These are phyloP conservation scores for Echinarachnius parma DNA, from an alignment of 53 echinoderm and acorn worm species.

Conservation along the genomic window DNA sequence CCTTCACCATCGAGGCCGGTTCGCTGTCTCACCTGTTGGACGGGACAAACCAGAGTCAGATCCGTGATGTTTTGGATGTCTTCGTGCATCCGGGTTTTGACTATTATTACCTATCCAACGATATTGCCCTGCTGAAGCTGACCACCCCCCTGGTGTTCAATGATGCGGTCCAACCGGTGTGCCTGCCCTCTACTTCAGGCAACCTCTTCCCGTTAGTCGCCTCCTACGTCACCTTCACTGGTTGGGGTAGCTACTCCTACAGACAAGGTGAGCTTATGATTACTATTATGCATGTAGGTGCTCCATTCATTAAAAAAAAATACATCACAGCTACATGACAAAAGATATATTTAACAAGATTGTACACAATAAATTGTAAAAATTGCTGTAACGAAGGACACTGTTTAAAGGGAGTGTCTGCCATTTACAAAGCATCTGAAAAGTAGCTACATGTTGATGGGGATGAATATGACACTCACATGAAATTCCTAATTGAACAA, in stretches of 20 bases:
- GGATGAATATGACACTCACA: no score
- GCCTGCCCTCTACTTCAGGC: constrained; percentile 2
- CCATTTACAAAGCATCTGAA: no score
- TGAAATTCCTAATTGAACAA: no score
- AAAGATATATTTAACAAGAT: no score
- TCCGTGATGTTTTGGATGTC: background rate
- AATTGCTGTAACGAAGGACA: no score
- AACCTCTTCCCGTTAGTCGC: background rate
- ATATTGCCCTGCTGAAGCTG: constrained; percentile 55
- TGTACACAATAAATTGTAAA: no score
- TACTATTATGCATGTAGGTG: no score
- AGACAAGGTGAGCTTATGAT: constrained; percentile 1
- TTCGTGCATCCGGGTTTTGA: constrained; percentile 15
- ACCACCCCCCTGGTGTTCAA: constrained; percentile 6
- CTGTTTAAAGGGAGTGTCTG: no score
- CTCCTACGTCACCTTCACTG: constrained; percentile 9
- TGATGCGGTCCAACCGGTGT: constrained; percentile 5
- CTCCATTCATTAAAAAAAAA: no score
- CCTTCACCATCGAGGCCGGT: constrained; percentile 6
- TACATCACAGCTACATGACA: no score
- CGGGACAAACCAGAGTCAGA: background rate
- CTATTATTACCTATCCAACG: constrained; percentile 11
- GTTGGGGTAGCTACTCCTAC: constrained; percentile 3
- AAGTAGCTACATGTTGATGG: no score
- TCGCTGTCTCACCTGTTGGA: background rate